Evolutionary conservation across 2,113 vertebrate genomes (phyloP).

Genomic region (Tragelaphus imberbis): DNA sequence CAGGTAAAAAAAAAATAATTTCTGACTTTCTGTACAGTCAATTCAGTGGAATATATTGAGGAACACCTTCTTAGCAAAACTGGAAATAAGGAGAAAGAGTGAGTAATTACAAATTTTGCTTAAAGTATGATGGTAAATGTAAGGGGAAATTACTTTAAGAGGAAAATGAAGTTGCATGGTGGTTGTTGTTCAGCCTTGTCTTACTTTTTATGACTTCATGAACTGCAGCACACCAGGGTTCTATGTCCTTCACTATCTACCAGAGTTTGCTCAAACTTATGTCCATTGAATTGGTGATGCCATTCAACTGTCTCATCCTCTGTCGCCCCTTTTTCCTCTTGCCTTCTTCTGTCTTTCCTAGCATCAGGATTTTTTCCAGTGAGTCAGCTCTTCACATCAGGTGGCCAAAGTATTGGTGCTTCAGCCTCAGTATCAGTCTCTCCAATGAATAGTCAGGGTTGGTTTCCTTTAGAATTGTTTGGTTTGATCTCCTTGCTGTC

Average conservation of each 20-base stretch:
- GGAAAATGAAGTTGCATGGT: neutral
- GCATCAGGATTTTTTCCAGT: neutral
- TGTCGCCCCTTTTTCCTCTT: too few relatives aligned
- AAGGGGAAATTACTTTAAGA: neutral
- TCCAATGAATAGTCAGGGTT: neutral
- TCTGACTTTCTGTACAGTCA: neutral
- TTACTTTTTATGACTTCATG: fast-evolving
- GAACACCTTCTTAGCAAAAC: neutral
- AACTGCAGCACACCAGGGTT: neutral
- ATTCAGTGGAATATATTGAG: neutral
- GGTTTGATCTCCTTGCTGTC: neutral
- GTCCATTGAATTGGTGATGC: too few relatives aligned
- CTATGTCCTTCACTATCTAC: too few relatives aligned
- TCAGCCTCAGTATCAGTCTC: neutral
- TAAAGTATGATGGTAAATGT: neutral
- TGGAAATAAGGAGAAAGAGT: neutral
- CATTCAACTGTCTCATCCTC: too few relatives aligned
- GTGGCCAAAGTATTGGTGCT: neutral
- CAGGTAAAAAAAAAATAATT: neutral
- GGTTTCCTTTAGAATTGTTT: neutral
- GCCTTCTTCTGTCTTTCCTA: neutral
- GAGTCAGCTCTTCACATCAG: neutral
- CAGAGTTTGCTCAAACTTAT: too few relatives aligned
- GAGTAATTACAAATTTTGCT: neutral
- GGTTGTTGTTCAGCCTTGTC: neutral